These are phyloP conservation scores for Lasioglossum zephyrum DNA, from an alignment of 2,888 invertebrate species.

Conservation along the genomic window DNA sequence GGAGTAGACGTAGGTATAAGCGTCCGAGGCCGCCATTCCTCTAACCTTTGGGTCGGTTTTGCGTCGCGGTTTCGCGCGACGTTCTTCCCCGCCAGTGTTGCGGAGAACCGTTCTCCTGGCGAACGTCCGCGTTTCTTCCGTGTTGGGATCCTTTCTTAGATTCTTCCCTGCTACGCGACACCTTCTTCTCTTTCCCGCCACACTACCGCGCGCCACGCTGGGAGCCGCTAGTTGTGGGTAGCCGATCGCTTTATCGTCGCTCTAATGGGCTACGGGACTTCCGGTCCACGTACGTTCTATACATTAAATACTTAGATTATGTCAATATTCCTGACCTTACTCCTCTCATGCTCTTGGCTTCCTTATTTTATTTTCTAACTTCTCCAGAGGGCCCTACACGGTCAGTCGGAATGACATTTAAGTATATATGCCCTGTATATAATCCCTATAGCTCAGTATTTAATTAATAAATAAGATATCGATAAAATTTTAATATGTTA, in stretches of 20 bases:
- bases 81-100: slow-evolving; percentile 68
- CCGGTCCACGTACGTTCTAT: background rate
- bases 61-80: slow-evolving; percentile 66
- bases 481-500: too few species aligned
- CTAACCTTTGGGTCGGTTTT: slow-evolving; percentile 72
- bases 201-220: background rate
- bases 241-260: background rate
- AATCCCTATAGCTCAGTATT: too few species aligned
- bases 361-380: too few species aligned
- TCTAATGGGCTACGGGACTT: background rate
- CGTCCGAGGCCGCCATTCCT: slow-evolving; percentile 62
- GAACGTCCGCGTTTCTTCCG: slow-evolving; percentile 26
- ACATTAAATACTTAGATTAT: background rate
- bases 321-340: too few species aligned
- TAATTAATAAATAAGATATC: too few species aligned
- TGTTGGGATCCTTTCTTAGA: slow-evolving; percentile 19
- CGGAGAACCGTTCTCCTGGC: slow-evolving; percentile 44
- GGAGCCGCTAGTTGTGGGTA: background rate
- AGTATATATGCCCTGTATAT: too few species aligned
- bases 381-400: too few species aligned
- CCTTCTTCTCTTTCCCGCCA: background rate
- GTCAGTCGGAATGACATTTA: too few species aligned
- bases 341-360: too few species aligned
- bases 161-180: background rate
- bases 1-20: slow-evolving; percentile 52